Conservation (phyloP, 1,140 invertebrate species). For the Zaprionus lachaisei region DNA sequence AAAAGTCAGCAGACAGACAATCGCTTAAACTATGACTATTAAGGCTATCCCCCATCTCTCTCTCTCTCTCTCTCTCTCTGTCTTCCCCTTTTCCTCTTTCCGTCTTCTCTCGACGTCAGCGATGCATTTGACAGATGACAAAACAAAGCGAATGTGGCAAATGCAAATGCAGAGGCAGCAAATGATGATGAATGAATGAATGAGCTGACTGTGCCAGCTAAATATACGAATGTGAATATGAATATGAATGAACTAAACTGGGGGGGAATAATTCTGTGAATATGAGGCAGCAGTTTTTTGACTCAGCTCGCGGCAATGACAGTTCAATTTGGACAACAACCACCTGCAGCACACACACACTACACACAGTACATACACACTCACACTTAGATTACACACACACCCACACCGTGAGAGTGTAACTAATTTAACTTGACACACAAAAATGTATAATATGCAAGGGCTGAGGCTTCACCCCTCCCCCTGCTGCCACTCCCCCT, state of each 20-base stretch:
- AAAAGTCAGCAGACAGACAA: background rate
- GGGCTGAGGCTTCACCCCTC: background rate
- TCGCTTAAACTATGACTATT: background rate
- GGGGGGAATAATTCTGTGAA: slow-evolving; percentile 2
- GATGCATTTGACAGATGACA: slow-evolving; percentile 76
- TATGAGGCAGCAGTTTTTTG: slow-evolving; percentile 56
- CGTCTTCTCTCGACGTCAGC: slow-evolving; percentile 17
- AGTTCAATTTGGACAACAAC: slow-evolving; percentile 63
- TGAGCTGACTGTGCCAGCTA: slow-evolving; percentile 16
- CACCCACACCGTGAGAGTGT: slow-evolving; percentile 41
- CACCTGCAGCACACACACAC: slow-evolving; percentile 55
- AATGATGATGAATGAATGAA: slow-evolving; percentile 73
- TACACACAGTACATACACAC: background rate
- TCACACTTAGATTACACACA: background rate
- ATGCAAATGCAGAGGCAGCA: slow-evolving; percentile 60
- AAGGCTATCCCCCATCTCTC: background rate
- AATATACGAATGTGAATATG: slow-evolving; percentile 14
- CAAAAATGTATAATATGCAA: slow-evolving; percentile 7
- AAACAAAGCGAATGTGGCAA: slow-evolving; percentile 55
- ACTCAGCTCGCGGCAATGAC: slow-evolving; percentile 37
- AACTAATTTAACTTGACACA: slow-evolving; percentile 71
- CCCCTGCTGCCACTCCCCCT: background rate
- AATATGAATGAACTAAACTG: slow-evolving; percentile 12
- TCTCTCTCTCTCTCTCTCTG: background rate
- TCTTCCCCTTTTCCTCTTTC: background rate